These are phyloP conservation scores for Stigmatopora nigra DNA, from an alignment of 2,113 vertebrate genomes.

Conservation along the genomic window DNA sequence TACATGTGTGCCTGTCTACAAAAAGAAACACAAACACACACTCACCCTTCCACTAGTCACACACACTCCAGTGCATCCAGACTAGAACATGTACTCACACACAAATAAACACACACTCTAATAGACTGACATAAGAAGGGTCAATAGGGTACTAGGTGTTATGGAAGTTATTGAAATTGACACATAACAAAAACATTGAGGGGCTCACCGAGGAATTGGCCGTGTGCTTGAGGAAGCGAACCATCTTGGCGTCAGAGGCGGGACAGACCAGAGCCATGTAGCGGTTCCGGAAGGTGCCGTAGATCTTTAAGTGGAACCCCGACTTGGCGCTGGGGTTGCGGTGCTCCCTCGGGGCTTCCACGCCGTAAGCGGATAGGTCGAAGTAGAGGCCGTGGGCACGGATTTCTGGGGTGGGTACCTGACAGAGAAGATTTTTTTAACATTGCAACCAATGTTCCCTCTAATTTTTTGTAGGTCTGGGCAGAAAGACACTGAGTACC, in stretches of 20 bases:
- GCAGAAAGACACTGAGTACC: too few relatives aligned
- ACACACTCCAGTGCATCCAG: conserved; percentile 4
- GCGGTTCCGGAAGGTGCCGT: conserved; percentile 73
- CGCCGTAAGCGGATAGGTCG: conserved; percentile 76
- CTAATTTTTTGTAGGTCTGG: too few relatives aligned
- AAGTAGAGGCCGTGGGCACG: conserved; percentile 72
- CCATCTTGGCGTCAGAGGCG: conserved; percentile 68
- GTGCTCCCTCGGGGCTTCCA: conserved; percentile 64
- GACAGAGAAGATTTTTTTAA: not conserved
- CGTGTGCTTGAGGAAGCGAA: conserved; percentile 71
- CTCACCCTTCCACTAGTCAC: conserved; percentile 9
- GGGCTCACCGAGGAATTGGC: conserved; percentile 70
- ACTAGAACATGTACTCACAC: not conserved
- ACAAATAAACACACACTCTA: conserved; percentile 3
- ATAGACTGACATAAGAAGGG: conserved; percentile 20
- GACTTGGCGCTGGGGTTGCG: conserved; percentile 49
- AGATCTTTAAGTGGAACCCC: conserved; percentile 77
- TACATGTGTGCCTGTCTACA: too few relatives aligned
- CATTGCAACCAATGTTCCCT: too few relatives aligned
- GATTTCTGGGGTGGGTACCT: conserved; percentile 78
- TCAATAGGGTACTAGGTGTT: not conserved
- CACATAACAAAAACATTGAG: too few relatives aligned
- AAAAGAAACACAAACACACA: conserved; percentile 15
- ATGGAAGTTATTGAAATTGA: too few relatives aligned
- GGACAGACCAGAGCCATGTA: conserved; percentile 73